phyloP scores from a whole-genome alignment of 2,797 vertebrate genomes.

The Adrianichthys oophorus region DNA sequence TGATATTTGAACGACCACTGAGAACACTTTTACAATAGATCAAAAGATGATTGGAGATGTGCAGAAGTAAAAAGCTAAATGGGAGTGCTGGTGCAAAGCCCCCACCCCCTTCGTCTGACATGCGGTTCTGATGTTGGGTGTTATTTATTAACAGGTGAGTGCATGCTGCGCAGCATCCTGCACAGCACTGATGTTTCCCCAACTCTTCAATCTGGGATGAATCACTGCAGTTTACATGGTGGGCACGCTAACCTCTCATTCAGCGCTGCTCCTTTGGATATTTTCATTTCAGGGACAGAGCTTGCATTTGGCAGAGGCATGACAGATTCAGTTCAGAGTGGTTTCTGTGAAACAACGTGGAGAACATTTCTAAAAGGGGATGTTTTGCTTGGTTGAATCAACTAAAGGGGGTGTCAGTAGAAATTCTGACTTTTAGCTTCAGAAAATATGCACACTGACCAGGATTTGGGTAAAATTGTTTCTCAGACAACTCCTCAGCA shows the following conservation, averaged over 20 bases:
- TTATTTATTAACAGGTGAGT: constrained; percentile 56
- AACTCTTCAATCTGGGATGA: constrained; percentile 63
- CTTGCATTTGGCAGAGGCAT: constrained; percentile 61
- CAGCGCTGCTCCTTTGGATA: constrained; percentile 61
- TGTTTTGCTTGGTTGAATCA: constrained; percentile 66
- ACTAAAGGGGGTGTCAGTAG: constrained; percentile 32
- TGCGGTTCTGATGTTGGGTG: constrained; percentile 56
- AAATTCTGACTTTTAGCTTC: constrained; percentile 33
- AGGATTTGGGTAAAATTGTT: constrained; percentile 19
- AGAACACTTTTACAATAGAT: no score
- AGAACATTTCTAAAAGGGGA: constrained; percentile 45
- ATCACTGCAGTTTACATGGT: constrained; percentile 69
- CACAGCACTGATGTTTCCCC: constrained; percentile 58
- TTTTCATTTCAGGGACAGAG: constrained; percentile 66
- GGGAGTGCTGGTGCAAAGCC: constrained; percentile 50
- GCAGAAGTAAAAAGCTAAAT: constrained; percentile 24
- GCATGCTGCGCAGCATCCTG: constrained; percentile 49
- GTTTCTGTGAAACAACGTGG: constrained; percentile 64
- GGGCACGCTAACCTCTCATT: constrained; percentile 58
- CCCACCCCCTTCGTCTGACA: constrained; percentile 46
- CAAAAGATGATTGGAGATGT: constrained; percentile 4
- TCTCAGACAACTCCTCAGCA: constrained; percentile 34
- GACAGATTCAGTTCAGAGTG: constrained; percentile 61
- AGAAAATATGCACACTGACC: constrained; percentile 10
- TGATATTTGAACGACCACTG: no score